phyloP scores from a whole-genome alignment of 2,888 invertebrate genomes.

The Tiliacea citrago region DNA sequence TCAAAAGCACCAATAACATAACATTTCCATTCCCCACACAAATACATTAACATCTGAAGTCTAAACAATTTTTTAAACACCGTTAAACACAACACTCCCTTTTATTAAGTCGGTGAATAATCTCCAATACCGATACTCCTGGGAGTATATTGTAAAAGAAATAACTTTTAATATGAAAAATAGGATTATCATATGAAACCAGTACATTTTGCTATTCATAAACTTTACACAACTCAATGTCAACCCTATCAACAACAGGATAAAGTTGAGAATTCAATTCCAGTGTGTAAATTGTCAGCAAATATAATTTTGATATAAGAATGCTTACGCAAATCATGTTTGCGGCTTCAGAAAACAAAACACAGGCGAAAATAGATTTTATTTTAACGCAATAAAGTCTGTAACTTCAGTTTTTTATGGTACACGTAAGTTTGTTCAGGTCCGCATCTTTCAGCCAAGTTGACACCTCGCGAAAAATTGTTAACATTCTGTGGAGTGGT shows the following conservation, averaged over 20 bases:
- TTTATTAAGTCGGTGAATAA: slow-evolving; percentile 67
- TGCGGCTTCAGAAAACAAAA: slow-evolving; percentile 6
- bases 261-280: slow-evolving; percentile 48
- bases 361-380: slow-evolving; percentile 25
- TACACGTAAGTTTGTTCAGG: slow-evolving; percentile 38
- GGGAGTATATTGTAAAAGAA: slow-evolving; percentile 75
- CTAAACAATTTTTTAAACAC: slow-evolving; percentile 64
- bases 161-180: slow-evolving; percentile 90
- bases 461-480: slow-evolving; percentile 75
- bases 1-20: slow-evolving; percentile 30
- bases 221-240: slow-evolving; percentile 46
- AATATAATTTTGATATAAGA: slow-evolving; percentile 65
- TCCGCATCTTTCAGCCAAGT: slow-evolving; percentile 71
- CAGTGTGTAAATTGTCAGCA: slow-evolving; percentile 46
- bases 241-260: background rate
- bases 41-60: slow-evolving; percentile 31
- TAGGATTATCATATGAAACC: slow-evolving; percentile 86
- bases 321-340: slow-evolving; percentile 56
- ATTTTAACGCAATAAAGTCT: fast-evolving
- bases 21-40: slow-evolving; percentile 16
- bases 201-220: slow-evolving; percentile 40
- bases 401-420: background rate
- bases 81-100: slow-evolving; percentile 62
- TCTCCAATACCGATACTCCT: slow-evolving; percentile 66
- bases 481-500: slow-evolving; percentile 73